phyloP scores from a whole-genome alignment of 2,888 invertebrate species.

The Melolontha melolontha region DNA sequence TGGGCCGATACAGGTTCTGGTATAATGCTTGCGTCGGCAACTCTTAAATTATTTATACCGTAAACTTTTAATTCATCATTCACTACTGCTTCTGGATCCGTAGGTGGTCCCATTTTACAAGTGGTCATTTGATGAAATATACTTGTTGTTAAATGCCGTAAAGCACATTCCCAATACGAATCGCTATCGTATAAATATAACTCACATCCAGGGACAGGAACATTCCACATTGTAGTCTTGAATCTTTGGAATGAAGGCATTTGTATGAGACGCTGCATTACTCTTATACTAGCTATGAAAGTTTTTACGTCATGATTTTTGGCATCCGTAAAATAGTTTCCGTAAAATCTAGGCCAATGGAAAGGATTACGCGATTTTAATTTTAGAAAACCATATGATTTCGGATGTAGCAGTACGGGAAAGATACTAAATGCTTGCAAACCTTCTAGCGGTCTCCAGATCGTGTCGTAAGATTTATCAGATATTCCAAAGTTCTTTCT shows the following conservation, averaged over 20 bases:
- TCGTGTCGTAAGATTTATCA: constrained; percentile 68
- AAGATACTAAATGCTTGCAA: constrained; percentile 64
- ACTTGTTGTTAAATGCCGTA: constrained; percentile 72
- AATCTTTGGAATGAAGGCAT: too few relatives aligned
- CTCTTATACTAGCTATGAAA: constrained; percentile 64
- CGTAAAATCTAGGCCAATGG: constrained; percentile 78
- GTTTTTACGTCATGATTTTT: constrained; percentile 63
- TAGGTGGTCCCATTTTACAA: constrained; percentile 76
- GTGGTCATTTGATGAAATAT: constrained; percentile 68
- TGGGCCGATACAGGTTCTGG: constrained; percentile 75
- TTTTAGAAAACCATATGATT: constrained; percentile 73
- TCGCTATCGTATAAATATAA: constrained; percentile 68
- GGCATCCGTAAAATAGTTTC: constrained; percentile 81
- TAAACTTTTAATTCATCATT: constrained; percentile 73
- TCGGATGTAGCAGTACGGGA: constrained; percentile 79
- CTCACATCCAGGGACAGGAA: constrained; percentile 67
- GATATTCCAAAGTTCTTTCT: constrained; percentile 69
- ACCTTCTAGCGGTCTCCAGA: constrained; percentile 69
- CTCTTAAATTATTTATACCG: constrained; percentile 66
- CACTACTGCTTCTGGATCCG: constrained; percentile 73
- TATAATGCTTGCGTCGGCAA: constrained; percentile 70
- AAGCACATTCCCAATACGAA: constrained; percentile 76
- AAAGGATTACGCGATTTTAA: constrained; percentile 69
- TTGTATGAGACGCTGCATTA: constrained; percentile 59
- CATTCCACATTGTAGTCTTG: constrained; percentile 50